Base-by-base conservation (phyloP, 2,797 vertebrate species). In the Haliaeetus vocifer region DNA sequence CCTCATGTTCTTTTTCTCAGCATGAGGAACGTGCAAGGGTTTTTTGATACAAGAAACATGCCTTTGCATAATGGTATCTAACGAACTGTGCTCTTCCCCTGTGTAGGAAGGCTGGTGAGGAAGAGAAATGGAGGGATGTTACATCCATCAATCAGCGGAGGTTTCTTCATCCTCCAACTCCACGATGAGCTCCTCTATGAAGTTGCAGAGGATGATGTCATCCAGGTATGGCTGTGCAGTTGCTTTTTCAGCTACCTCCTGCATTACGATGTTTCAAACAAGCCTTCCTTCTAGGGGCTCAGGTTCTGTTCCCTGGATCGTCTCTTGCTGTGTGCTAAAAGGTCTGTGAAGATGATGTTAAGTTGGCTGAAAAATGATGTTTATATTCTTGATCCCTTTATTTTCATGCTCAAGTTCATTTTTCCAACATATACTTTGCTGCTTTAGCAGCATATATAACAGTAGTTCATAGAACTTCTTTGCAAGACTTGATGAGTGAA, bases 151-250 rank as follows among this genome's bases (percentile, higher is more conserved):
- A 35, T 94, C 66, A 96, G 97, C 29, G 99, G 99, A 77, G 99
- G 98, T 28, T 99, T 99, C 97, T 99, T 99, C 38, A 95, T 99
- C 72, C 98, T 99, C 56, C 99, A 99, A n/a, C 98, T 99, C 85
- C 99, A 99, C 1, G 99, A 99, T 88, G 99, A 99, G 95, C 99
- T 99, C 45, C 98, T 99, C 86, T 99, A 99, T 68, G 99, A 99
- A 97, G 98, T 99, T 88, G 98, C 98, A 50, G 98, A 99, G 71
- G 99, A 99, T 4, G 98, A 99, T 86, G 91, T 98, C 82, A 98
- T 99, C 76, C 99, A 99, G 99, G 99, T 99, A 98, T 28, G 59
- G 85, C 44, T 0, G 1, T 58, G 42, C 53, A 20, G 13, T 37
- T 84, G 33, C 29, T 77, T 76, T 90, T 52, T 50, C 63, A 92